These are phyloP conservation scores for Corbicula japonica DNA, from an alignment of 2,888 invertebrate genomes.

Conservation along the genomic window DNA sequence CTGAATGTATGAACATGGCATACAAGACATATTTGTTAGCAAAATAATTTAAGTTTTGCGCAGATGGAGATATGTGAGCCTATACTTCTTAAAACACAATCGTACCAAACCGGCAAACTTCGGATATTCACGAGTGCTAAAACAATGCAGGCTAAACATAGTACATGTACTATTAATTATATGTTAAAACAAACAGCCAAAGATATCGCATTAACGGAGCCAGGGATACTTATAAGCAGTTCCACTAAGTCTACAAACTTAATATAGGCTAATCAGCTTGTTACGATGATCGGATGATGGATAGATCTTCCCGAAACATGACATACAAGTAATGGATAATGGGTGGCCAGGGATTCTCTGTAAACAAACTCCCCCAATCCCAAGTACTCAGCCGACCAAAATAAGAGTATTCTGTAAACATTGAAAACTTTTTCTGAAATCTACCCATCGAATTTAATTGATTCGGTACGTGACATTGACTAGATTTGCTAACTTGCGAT, in stretches of 20 bases:
- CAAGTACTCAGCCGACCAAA: constrained; percentile 37
- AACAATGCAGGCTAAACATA: no score
- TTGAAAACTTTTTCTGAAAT: constrained; percentile 41
- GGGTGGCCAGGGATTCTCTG: constrained; percentile 55
- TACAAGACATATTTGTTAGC: no score
- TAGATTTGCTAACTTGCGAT: constrained; percentile 20
- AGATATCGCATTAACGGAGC: constrained; percentile 1
- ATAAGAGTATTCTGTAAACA: constrained; percentile 62
- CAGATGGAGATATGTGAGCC: no score
- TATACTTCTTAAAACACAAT: no score
- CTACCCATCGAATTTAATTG: constrained; percentile 60
- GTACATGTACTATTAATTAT: no score
- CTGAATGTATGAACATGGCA: no score
- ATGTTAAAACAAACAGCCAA: no score
- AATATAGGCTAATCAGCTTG: constrained; percentile 36
- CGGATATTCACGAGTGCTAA: no score
- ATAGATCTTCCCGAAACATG: constrained; percentile 41
- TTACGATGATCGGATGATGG: constrained; percentile 41
- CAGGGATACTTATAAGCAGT: constrained; percentile 29
- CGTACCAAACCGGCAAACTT: no score
- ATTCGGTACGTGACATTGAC: constrained; percentile 52
- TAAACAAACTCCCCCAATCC: constrained; percentile 48
- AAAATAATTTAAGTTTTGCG: no score
- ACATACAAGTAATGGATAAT: constrained; percentile 44
- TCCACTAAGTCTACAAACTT: neutral